Evolutionary conservation across 2,888 invertebrate species (phyloP).

Genomic region (Drosophila setosimentum): DNA sequence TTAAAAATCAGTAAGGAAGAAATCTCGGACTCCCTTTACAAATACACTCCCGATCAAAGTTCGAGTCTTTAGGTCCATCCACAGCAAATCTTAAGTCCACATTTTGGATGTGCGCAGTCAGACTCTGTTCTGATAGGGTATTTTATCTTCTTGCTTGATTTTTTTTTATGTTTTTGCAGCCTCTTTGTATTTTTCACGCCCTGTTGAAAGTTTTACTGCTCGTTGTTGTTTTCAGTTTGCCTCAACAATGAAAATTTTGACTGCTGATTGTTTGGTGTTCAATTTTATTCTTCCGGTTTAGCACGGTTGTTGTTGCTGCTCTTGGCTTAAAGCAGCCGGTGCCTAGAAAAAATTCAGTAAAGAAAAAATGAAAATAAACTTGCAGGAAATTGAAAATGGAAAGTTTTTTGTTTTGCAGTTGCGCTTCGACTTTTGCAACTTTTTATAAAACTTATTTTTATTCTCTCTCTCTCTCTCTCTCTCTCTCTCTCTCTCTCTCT

Average conservation of each 20-base stretch:
- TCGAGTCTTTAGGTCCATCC: background rate
- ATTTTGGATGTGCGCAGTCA: background rate
- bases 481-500: background rate
- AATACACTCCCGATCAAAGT: background rate
- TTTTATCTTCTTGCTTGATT: background rate
- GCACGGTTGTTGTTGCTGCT: slow-evolving; percentile 22
- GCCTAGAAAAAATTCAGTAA: slow-evolving; percentile 20
- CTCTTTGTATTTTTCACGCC: slow-evolving; percentile 72
- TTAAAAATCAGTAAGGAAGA: background rate
- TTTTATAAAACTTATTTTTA: slow-evolving; percentile 36
- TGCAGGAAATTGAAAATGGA: slow-evolving; percentile 75
- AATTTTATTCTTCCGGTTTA: slow-evolving; percentile 75
- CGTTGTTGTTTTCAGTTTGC: slow-evolving; percentile 32
- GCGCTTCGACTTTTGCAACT: slow-evolving; percentile 50
- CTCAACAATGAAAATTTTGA: slow-evolving; percentile 77
- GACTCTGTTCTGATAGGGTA: background rate
- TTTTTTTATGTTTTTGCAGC: slow-evolving; percentile 14
- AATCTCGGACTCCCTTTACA: background rate
- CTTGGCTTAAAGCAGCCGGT: slow-evolving; percentile 49
- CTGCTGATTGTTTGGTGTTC: slow-evolving; percentile 78
- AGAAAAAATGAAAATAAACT: slow-evolving; percentile 30
- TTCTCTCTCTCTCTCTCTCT: background rate
- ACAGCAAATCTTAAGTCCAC: background rate
- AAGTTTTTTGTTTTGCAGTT: slow-evolving; percentile 72
- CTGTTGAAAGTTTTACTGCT: slow-evolving; percentile 61